Evolutionary conservation across 2,113 vertebrate species (phyloP).

Genomic region (Mesocricetus auratus): DNA sequence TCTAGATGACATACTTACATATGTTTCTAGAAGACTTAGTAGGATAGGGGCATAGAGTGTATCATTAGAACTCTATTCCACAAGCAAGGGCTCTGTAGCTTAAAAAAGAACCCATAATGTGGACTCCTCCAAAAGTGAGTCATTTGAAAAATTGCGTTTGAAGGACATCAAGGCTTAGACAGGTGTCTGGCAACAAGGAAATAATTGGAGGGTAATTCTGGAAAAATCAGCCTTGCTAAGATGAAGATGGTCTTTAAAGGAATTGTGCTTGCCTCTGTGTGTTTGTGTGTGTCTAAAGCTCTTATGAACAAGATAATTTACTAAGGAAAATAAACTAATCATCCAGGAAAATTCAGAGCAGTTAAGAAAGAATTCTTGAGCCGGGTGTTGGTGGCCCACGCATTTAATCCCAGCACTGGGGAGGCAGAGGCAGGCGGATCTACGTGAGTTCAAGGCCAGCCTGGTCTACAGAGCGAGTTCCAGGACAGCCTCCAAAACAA

Average conservation of each 20-base stretch:
- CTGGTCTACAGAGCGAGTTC: no score
- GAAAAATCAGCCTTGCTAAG: background rate
- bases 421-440: no score
- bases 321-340: background rate
- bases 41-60: background rate
- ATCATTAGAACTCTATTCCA: background rate
- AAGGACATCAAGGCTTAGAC: background rate
- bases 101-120: background rate
- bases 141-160: background rate
- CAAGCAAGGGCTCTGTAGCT: background rate
- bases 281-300: background rate
- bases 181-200: background rate
- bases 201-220: background rate
- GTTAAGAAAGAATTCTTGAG: background rate
- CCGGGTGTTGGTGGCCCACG: no score
- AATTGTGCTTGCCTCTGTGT: background rate
- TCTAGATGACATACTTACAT: background rate
- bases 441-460: no score
- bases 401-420: no score
- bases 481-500: no score
- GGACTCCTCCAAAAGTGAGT: background rate
- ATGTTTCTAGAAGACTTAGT: background rate
- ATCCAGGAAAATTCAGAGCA: background rate
- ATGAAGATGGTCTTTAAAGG: background rate
- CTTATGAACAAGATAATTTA: background rate